A percentile compares a stretch with the other conserved stretches of the same genome.
These are phyloP conservation scores for Muscicapa adusta DNA, from an alignment of 2,113 vertebrate species.

Conservation along the genomic window DNA sequence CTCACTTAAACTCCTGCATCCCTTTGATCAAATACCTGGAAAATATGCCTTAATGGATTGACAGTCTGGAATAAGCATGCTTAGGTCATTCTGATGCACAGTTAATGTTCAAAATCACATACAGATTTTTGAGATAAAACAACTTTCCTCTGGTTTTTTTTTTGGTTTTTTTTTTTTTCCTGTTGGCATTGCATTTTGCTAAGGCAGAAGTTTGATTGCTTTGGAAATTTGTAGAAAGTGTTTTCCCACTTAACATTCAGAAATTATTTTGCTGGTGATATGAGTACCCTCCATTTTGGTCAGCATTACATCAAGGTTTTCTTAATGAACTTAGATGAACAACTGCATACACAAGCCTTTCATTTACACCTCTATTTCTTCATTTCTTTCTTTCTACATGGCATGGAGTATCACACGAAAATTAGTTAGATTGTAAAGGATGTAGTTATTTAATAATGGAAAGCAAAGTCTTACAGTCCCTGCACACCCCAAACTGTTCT, in stretches of 20 bases:
- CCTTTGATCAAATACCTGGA: constrained; percentile 65
- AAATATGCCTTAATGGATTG: constrained; percentile 45
- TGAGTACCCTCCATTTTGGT: not conserved
- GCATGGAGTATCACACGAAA: not conserved
- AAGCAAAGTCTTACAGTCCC: not conserved
- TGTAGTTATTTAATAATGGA: not conserved
- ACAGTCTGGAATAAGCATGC: constrained; percentile 41
- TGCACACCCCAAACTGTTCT: not conserved
- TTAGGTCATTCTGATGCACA: constrained; percentile 31
- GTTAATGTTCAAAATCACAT: constrained; percentile 47
- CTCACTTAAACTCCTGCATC: constrained; percentile 18
- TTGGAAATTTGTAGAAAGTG: not conserved
- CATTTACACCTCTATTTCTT: not conserved
- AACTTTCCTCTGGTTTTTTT: not conserved
- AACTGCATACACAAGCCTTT: not conserved
- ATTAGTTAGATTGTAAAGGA: not conserved
- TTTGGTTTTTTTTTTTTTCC: not conserved
- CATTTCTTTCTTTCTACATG: not conserved
- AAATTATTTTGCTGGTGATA: not conserved
- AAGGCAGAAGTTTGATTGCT: not conserved
- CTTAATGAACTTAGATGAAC: not conserved
- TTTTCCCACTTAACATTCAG: not conserved
- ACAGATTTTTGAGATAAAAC: constrained; percentile 48
- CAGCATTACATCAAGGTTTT: not conserved
- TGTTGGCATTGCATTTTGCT: not conserved